Percentiles rank a stretch among this genome's conserved stretches.
Evolutionary conservation across 2,888 invertebrate species (phyloP).

Genomic region (Tenthredo scrophulariae): DNA sequence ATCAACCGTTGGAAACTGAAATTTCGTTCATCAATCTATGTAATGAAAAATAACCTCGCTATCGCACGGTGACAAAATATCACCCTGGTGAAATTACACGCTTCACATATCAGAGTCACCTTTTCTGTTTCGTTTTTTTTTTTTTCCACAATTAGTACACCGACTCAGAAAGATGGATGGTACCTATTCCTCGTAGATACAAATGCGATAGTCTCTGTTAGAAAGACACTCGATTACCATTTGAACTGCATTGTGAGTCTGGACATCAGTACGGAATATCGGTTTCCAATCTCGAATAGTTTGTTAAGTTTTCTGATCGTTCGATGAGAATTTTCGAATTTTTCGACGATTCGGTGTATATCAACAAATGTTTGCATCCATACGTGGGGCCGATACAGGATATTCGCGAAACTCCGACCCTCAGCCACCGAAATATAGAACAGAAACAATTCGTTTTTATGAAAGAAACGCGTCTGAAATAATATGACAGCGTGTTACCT

Average conservation of each 20-base stretch:
- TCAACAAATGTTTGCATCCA: conserved; percentile 5
- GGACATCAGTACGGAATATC: neutral
- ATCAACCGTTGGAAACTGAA: conserved; percentile 11
- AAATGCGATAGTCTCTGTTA: neutral
- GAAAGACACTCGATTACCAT: neutral
- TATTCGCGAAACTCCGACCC: conserved; percentile 52
- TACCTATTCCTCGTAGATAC: neutral
- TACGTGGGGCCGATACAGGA: neutral
- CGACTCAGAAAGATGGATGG: neutral
- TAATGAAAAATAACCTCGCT: neutral
- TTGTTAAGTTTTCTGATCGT: neutral
- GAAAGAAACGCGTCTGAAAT: conserved; percentile 65
- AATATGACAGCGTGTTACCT: conserved; percentile 43
- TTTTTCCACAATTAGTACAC: neutral
- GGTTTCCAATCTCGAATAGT: neutral
- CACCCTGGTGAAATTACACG: neutral
- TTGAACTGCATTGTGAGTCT: neutral
- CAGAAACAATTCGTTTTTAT: conserved; percentile 69
- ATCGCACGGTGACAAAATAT: neutral
- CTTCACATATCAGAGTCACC: neutral
- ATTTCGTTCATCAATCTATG: conserved; percentile 3
- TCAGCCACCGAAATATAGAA: conserved; percentile 60
- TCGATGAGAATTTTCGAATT: neutral
- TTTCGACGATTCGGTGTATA: neutral
- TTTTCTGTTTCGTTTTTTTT: neutral